Conservation (phyloP, 2,113 vertebrate genomes). For the Astur gentilis region DNA sequence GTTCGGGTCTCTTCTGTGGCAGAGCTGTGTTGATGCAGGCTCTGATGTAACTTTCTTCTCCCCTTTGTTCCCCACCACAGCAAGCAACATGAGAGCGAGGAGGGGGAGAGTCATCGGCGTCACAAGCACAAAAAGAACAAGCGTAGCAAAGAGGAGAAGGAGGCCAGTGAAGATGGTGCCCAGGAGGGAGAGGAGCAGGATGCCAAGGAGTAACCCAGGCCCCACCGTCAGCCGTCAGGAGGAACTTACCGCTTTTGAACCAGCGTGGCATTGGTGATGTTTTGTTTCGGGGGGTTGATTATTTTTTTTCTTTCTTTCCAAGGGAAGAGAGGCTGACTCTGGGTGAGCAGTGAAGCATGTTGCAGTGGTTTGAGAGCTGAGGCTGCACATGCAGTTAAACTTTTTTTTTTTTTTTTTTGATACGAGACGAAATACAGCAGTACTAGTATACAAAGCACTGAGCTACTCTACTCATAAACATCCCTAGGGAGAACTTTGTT, state of each 20-base stretch:
- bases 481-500: slow-evolving; percentile 19
- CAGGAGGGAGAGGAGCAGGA: slow-evolving; percentile 65
- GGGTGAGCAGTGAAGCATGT: not conserved
- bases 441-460: slow-evolving; percentile 28
- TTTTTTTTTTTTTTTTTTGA: not conserved
- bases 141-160: slow-evolving; percentile 75
- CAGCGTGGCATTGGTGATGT: not conserved
- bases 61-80: not conserved
- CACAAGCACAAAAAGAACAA: slow-evolving; percentile 82
- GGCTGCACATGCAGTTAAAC: not conserved
- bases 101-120: slow-evolving; percentile 72
- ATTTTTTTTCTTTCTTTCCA: not conserved
- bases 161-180: slow-evolving; percentile 36
- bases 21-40: not conserved
- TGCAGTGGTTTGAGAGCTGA: not conserved
- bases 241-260: not conserved
- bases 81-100: slow-evolving; percentile 75
- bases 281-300: not conserved
- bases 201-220: slow-evolving; percentile 57
- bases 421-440: not conserved
- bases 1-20: not conserved
- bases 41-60: not conserved
- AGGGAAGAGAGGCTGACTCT: not conserved
- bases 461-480: slow-evolving; percentile 8
- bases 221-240: fast-evolving